Percentiles rank a stretch among this genome's conserved stretches.
Conservation (phyloP, 1,140 invertebrate genomes). For the Helicoverpa zea region DNA sequence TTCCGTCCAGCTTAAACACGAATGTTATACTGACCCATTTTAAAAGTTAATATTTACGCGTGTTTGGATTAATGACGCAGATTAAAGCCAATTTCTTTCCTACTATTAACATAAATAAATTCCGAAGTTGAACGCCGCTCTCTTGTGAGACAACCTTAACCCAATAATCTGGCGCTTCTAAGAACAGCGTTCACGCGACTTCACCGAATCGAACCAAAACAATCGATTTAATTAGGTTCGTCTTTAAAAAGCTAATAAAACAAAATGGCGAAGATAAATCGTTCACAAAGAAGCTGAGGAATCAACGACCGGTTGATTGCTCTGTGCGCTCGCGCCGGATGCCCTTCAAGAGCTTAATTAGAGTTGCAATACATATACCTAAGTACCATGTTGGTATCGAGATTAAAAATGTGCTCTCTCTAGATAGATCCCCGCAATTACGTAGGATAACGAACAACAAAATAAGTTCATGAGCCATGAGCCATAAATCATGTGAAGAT, state of each 20-base stretch:
- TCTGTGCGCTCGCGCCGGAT: constrained; percentile 44
- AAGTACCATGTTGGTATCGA: constrained; percentile 11
- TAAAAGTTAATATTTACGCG: background rate
- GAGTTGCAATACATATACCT: constrained; percentile 31
- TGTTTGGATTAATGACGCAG: background rate
- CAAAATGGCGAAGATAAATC: constrained; percentile 47
- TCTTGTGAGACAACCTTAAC: background rate
- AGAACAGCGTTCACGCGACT: constrained; percentile 32
- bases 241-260: constrained; percentile 47
- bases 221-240: constrained; percentile 48
- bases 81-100: background rate
- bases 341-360: constrained; percentile 52
- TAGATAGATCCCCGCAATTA: constrained; percentile 10
- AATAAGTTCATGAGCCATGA: constrained; percentile 4
- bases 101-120: constrained; percentile 3
- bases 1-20: background rate
- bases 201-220: constrained; percentile 41
- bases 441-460: constrained; percentile 2
- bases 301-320: constrained; percentile 52
- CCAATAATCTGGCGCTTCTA: constrained; percentile 27
- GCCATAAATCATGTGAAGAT: constrained; percentile 9
- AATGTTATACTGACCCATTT: background rate
- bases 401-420: constrained; percentile 17
- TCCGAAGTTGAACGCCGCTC: background rate
- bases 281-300: constrained; percentile 49